Evolutionary conservation across 2,113 vertebrate genomes (phyloP).

Genomic region (Pipra filicauda): DNA sequence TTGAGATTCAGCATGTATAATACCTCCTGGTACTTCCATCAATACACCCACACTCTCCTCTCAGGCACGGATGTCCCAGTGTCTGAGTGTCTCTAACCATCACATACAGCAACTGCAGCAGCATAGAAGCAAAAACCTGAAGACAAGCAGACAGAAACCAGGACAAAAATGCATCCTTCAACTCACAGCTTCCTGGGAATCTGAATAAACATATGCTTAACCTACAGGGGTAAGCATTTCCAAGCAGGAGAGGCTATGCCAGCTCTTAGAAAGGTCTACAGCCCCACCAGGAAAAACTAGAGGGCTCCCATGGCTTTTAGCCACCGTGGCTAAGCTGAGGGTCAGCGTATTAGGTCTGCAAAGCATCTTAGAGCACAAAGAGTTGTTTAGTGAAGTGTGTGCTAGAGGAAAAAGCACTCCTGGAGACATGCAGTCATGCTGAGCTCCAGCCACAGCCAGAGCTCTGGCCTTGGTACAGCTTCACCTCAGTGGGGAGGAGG

Average conservation of each 20-base stretch:
- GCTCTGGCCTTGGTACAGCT: not conserved
- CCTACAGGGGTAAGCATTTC: not conserved
- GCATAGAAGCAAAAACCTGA: not conserved
- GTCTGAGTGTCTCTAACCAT: not conserved
- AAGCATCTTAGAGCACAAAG: not conserved
- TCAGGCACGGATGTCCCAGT: not conserved
- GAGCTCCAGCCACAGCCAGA: not conserved
- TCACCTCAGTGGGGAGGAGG: not conserved
- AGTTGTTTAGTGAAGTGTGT: not conserved
- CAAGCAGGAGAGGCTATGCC: not conserved
- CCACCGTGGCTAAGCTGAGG: not conserved
- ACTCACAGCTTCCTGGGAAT: not conserved
- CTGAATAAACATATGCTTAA: not conserved
- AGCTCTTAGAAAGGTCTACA: not conserved
- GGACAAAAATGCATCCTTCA: not conserved
- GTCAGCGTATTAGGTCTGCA: not conserved
- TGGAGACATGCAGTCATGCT: not conserved
- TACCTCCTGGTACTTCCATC: not conserved
- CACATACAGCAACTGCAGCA: not conserved
- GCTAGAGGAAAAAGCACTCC: not conserved
- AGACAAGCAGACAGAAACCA: not conserved
- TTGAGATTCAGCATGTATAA: not conserved
- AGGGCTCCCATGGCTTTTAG: not conserved
- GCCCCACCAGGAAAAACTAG: not conserved
- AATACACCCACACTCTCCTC: slow-evolving; percentile 12